phyloP scores from a whole-genome alignment of 2,113 vertebrate genomes.

The Ptilorrhoa leucosticta region DNA sequence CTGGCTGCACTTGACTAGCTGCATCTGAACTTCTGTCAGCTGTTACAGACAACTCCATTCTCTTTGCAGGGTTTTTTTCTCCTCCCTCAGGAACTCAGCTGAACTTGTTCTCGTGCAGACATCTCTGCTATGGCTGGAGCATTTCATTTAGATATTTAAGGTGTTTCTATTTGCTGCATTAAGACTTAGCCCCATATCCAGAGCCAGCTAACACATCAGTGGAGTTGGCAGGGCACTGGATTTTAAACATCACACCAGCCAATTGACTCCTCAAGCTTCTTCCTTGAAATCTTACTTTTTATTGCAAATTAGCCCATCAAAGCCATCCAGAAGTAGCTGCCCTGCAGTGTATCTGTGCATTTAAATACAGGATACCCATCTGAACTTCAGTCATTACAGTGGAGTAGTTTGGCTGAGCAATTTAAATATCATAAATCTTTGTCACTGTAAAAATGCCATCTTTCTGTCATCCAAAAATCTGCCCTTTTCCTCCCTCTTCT shows the following conservation, averaged over 20 bases:
- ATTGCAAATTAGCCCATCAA: not conserved
- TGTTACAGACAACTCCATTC: conserved; percentile 34
- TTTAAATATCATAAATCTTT: not conserved
- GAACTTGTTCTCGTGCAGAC: not conserved
- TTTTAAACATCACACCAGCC: conserved; percentile 12
- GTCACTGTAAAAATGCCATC: not conserved
- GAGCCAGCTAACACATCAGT: not conserved
- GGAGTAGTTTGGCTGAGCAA: not conserved
- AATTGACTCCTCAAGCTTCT: not conserved
- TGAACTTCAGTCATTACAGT: not conserved
- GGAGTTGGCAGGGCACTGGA: not conserved
- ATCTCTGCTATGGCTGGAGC: not conserved
- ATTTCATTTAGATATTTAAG: not conserved
- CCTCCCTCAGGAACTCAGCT: not conserved
- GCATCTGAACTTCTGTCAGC: conserved; percentile 54
- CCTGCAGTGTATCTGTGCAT: not conserved
- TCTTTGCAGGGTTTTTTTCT: not conserved
- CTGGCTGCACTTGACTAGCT: conserved; percentile 60
- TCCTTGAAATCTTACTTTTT: not conserved
- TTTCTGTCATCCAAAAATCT: conserved; percentile 3
- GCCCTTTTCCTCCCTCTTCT: not conserved
- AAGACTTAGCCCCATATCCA: not conserved
- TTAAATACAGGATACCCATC: not conserved
- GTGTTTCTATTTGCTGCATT: not conserved
- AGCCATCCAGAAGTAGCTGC: not conserved